Evolutionary conservation across 2,888 invertebrate species (phyloP).

Genomic region (Cephonodes hylas): DNA sequence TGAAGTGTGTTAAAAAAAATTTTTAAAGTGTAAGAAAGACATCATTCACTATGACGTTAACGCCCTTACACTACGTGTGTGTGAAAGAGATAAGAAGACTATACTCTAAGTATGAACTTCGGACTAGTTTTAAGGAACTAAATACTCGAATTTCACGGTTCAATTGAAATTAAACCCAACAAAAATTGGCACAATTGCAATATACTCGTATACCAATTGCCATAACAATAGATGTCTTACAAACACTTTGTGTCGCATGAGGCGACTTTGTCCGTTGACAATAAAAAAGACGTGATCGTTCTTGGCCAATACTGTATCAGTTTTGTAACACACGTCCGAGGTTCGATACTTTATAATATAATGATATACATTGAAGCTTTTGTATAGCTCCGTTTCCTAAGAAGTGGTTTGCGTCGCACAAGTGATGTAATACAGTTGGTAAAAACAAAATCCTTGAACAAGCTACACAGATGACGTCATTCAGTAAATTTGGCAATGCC

Average conservation of each 20-base stretch:
- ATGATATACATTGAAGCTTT: neutral
- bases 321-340: constrained; percentile 22
- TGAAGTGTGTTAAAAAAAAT: too few species aligned
- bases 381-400: neutral
- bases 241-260: constrained; percentile 52
- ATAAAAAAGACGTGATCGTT: constrained; percentile 50
- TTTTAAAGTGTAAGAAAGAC: too few species aligned
- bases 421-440: constrained; percentile 24
- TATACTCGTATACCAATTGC: too few species aligned
- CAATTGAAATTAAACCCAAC: too few species aligned
- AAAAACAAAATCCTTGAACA: constrained; percentile 16
- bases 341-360: constrained; percentile 1
- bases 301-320: constrained; percentile 45
- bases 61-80: too few species aligned
- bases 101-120: too few species aligned
- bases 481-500: constrained; percentile 68
- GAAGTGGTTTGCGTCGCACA: neutral
- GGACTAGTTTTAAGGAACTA: too few species aligned
- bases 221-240: too few species aligned
- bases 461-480: constrained; percentile 50
- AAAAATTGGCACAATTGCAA: too few species aligned
- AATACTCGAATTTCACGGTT: too few species aligned
- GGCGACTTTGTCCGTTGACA: constrained; percentile 48
- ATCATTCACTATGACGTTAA: too few species aligned
- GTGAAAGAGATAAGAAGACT: too few species aligned